phyloP scores from a whole-genome alignment of 2,888 invertebrate species.

The Ethmia dodecea region DNA sequence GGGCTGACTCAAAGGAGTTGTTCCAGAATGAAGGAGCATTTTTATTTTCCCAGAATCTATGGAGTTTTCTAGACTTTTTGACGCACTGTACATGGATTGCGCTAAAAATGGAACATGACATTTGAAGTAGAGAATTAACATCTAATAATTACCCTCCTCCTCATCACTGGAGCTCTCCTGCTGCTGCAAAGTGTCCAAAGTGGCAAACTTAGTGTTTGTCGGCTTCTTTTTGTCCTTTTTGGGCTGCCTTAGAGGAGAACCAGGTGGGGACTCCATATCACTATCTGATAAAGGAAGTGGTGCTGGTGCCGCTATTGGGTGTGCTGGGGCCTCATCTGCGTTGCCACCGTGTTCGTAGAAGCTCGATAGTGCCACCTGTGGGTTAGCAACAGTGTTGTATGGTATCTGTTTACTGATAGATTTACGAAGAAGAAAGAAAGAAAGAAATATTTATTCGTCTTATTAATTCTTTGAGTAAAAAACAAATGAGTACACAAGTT shows the following conservation, averaged over 20 bases:
- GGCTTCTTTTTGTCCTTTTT: conserved; percentile 57
- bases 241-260: conserved; percentile 43
- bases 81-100: too few relatives aligned
- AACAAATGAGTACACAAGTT: too few relatives aligned
- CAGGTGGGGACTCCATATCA: conserved; percentile 60
- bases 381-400: too few relatives aligned
- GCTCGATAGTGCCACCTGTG: conserved; percentile 88
- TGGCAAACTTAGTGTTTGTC: conserved; percentile 74
- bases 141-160: conserved; percentile 68
- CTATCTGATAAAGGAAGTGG: conserved; percentile 52
- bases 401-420: too few relatives aligned
- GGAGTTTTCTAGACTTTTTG: too few relatives aligned
- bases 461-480: too few relatives aligned
- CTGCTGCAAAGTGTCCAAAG: conserved; percentile 74
- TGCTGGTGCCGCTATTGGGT: conserved; percentile 31
- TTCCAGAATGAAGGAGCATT: too few relatives aligned
- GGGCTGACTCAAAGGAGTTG: too few relatives aligned
- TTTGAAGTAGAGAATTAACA: conserved; percentile 4
- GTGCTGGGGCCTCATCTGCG: conserved; percentile 53
- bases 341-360: conserved; percentile 87
- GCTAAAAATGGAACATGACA: too few relatives aligned
- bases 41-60: too few relatives aligned
- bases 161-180: conserved; percentile 79
- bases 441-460: too few relatives aligned
- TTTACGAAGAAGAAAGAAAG: too few relatives aligned